phyloP scores from a whole-genome alignment of 2,113 vertebrate genomes.

The Rattus rattus region DNA sequence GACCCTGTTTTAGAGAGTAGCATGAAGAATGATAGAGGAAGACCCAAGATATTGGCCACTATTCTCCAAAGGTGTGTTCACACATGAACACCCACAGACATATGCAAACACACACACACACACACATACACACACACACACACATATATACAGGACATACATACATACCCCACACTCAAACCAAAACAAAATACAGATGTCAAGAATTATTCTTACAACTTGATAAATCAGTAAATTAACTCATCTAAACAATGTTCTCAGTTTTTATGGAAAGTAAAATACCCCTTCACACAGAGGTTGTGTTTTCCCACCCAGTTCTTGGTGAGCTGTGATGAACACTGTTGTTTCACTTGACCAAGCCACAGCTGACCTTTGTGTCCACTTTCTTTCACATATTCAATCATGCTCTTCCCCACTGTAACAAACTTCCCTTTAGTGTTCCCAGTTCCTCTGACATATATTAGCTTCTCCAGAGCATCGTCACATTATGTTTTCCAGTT shows the following conservation, averaged over 20 bases:
- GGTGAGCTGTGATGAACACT: not conserved
- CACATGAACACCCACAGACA: not conserved
- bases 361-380: not conserved
- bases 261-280: not conserved
- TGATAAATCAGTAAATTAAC: not conserved
- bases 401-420: conserved; percentile 12
- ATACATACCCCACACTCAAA: not conserved
- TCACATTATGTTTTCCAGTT: not conserved
- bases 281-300: not conserved
- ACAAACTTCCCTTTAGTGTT: conserved; percentile 1
- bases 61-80: not conserved
- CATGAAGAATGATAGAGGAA: not conserved
- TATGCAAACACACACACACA: no score
- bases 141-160: not conserved
- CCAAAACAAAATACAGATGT: not conserved
- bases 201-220: not conserved
- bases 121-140: not conserved
- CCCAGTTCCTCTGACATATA: not conserved
- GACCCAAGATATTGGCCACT: not conserved
- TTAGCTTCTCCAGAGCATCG: not conserved
- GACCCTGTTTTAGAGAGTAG: not conserved
- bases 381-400: conserved; percentile 50
- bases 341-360: not conserved
- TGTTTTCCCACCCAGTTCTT: not conserved
- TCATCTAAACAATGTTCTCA: not conserved